These are phyloP conservation scores for Rhabdophis nuchalis DNA, from an alignment of 2,797 vertebrate genomes.

Conservation along the genomic window DNA sequence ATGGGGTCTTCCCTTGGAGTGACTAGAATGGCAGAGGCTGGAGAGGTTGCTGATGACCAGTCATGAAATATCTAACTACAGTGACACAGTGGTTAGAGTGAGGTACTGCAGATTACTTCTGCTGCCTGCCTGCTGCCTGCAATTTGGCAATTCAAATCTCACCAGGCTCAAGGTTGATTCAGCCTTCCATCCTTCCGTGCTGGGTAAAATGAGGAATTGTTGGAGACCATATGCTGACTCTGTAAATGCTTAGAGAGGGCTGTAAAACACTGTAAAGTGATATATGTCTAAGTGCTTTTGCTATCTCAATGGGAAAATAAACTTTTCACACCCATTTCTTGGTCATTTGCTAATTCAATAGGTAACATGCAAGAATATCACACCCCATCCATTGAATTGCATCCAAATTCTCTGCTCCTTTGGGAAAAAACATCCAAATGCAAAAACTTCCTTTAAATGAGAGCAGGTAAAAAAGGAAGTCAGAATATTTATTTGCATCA, in stretches of 20 bases:
- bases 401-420: not conserved
- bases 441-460: not conserved
- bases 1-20: not conserved
- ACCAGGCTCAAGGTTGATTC: too few species aligned
- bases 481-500: not conserved
- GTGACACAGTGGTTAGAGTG: too few species aligned
- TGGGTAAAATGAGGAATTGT: too few species aligned
- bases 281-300: too few species aligned
- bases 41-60: not conserved
- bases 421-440: not conserved
- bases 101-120: too few species aligned
- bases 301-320: not conserved
- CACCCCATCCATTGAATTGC: not conserved
- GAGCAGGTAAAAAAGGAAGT: not conserved
- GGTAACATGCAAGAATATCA: not conserved
- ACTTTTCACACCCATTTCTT: not conserved
- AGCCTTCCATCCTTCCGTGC: too few species aligned
- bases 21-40: not conserved
- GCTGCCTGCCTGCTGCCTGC: too few species aligned
- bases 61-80: not conserved
- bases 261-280: too few species aligned
- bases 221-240: too few species aligned
- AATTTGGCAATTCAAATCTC: too few species aligned
- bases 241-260: too few species aligned
- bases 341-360: not conserved